phyloP scores from a whole-genome alignment of 2,797 vertebrate species.

The Ptychadena robeensis region DNA sequence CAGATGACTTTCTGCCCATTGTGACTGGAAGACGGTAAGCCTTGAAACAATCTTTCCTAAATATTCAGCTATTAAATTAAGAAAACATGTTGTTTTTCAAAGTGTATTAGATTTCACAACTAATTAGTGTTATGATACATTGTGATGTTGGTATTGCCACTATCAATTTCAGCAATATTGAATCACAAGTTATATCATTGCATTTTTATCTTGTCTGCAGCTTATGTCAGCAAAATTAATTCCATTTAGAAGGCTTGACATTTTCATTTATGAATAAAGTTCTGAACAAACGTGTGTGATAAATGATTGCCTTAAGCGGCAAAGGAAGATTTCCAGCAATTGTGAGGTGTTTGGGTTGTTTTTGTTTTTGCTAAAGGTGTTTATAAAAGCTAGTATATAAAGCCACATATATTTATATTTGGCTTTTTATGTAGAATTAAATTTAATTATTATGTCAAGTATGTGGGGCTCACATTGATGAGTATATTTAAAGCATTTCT shows the following conservation, averaged over 20 bases:
- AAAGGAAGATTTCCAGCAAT: neutral
- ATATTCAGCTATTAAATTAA: constrained; percentile 16
- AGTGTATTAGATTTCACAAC: constrained; percentile 44
- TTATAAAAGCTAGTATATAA: no score
- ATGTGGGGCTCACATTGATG: no score
- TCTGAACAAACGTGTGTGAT: constrained; percentile 5
- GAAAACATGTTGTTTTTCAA: constrained; percentile 31
- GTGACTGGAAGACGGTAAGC: constrained; percentile 92
- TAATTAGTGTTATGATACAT: constrained; percentile 47
- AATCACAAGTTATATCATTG: constrained; percentile 31
- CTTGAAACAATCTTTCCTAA: constrained; percentile 20
- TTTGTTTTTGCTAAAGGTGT: neutral
- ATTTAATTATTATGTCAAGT: no score
- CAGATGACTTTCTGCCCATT: constrained; percentile 88
- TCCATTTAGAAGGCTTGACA: constrained; percentile 32
- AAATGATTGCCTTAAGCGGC: neutral
- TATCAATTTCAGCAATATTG: constrained; percentile 34
- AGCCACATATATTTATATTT: no score
- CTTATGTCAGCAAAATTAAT: neutral
- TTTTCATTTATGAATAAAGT: constrained; percentile 28
- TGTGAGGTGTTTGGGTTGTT: no score
- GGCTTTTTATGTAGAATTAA: no score
- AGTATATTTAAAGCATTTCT: no score
- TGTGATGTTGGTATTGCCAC: constrained; percentile 27
- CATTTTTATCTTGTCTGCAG: constrained; percentile 26